Base-by-base conservation (phyloP, 2,113 vertebrate genomes). In the Limnothrissa miodon region DNA sequence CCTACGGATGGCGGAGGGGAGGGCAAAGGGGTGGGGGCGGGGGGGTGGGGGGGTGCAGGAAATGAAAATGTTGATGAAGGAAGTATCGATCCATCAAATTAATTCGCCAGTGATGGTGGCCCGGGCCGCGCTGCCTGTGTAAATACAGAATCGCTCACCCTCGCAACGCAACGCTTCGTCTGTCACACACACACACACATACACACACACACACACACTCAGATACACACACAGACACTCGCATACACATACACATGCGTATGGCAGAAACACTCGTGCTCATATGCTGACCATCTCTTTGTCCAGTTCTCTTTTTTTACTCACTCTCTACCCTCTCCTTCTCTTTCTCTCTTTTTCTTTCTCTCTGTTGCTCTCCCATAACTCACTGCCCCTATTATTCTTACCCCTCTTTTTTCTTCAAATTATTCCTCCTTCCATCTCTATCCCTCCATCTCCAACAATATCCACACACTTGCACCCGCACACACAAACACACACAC, bases 31-130 rank as follows among this genome's bases (percentile, higher is more conserved):
- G 5, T 25, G 62, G 25, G 59, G 59, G 45, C 46, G 80, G 33
- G 39, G 42, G 48, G 15, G 15, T 19, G 8, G 46, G 59, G 39
- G 59, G 80, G 36, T 29, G 42, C 74, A 85, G 82, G 82, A 82
- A 88, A 80, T 83, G 42, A 85, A 86, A 88, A 85, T 39, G 70
- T 70, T 82, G 81, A 83, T 66, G 81, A 81, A 83, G 44, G 78
- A 80, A 66, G 78, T 88, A 85, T 80, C 82, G 81, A 86, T 83
- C 66, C n/a, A 45, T 86, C 39, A 85, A 82, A 86, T 85, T 83
- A 80, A 88, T 86, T 78, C 83, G 44, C 36, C 44, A 53, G 70
- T 85, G 85, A 62, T 83, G 82, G 66, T 29, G 66, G 39, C 44
- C 45, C 46, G 29, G 82, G 80, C 70, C 81, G 80, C 29, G 78